phyloP scores from a whole-genome alignment of 1,140 invertebrate species.

The Archegozetes longisetosus region DNA sequence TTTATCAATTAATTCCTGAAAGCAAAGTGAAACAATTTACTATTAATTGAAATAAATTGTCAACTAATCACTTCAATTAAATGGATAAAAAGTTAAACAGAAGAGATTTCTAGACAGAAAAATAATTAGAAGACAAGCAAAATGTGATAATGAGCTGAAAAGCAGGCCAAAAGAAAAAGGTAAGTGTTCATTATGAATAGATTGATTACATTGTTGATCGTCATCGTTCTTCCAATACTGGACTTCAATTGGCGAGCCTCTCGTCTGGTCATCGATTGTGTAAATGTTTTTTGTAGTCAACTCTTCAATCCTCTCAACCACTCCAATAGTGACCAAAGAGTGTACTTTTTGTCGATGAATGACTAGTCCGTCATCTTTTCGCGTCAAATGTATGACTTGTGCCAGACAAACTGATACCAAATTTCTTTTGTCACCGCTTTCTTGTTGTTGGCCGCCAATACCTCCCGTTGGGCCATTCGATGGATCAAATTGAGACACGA shows the following conservation, averaged over 20 bases:
- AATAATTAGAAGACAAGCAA: too few species aligned
- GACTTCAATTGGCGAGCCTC: constrained; percentile 5
- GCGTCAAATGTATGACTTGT: constrained; percentile 10
- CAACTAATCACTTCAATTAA: too few species aligned
- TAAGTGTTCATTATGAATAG: too few species aligned
- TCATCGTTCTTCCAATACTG: constrained; percentile 2
- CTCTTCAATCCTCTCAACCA: constrained; percentile 8
- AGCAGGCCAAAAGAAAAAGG: too few species aligned
- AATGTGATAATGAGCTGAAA: too few species aligned
- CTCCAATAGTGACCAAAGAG: not conserved
- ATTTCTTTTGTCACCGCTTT: not conserved
- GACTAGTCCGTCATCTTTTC: constrained; percentile 9
- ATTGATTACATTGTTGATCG: not conserved
- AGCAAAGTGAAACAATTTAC: too few species aligned
- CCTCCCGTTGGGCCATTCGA: not conserved
- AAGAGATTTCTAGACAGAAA: too few species aligned
- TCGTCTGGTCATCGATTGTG: constrained; percentile 9
- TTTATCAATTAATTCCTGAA: too few species aligned
- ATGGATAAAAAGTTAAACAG: too few species aligned
- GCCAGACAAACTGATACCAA: constrained; percentile 7
- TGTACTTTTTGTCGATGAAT: constrained; percentile 13
- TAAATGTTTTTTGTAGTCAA: constrained; percentile 11
- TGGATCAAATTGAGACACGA: not conserved
- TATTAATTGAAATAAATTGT: too few species aligned
- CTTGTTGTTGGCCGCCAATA: not conserved